Percentiles rank a stretch among this genome's conserved stretches.
Conservation (phyloP, 2,113 vertebrate species). For the Prionailurus viverrinus region DNA sequence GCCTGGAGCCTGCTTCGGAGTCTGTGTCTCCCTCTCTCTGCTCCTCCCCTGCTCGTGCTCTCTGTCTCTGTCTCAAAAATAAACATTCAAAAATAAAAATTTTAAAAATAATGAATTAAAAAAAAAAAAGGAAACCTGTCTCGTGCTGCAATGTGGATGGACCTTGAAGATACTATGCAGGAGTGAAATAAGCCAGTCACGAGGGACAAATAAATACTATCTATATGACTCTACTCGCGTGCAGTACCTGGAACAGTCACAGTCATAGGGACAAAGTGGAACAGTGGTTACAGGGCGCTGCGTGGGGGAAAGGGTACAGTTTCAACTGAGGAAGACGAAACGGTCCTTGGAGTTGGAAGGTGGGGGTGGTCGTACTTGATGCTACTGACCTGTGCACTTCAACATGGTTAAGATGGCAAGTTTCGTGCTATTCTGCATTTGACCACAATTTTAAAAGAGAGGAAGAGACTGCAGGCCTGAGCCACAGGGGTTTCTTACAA, state of each 20-base stretch:
- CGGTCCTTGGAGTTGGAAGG: neutral
- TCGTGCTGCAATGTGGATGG: no score
- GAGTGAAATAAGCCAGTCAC: neutral
- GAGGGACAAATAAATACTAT: neutral
- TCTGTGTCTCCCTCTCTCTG: no score
- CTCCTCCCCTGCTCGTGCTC: no score
- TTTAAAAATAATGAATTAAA: no score
- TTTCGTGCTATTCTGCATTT: neutral
- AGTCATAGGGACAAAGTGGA: neutral
- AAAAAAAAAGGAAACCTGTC: neutral
- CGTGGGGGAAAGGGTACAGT: neutral
- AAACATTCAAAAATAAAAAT: no score
- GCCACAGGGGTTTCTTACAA: slow-evolving; percentile 83
- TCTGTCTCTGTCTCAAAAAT: no score
- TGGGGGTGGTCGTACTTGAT: fast-evolving
- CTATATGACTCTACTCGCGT: neutral
- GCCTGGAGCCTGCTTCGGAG: no score
- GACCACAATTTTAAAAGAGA: neutral
- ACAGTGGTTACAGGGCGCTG: neutral
- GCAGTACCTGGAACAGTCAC: neutral
- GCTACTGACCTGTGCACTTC: fast-evolving
- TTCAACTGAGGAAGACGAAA: neutral
- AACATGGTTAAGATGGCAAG: neutral
- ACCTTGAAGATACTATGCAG: fast-evolving
- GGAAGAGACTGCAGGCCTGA: neutral